These are phyloP conservation scores for Rhingia campestris DNA, from an alignment of 2,888 invertebrate genomes.

Conservation along the genomic window DNA sequence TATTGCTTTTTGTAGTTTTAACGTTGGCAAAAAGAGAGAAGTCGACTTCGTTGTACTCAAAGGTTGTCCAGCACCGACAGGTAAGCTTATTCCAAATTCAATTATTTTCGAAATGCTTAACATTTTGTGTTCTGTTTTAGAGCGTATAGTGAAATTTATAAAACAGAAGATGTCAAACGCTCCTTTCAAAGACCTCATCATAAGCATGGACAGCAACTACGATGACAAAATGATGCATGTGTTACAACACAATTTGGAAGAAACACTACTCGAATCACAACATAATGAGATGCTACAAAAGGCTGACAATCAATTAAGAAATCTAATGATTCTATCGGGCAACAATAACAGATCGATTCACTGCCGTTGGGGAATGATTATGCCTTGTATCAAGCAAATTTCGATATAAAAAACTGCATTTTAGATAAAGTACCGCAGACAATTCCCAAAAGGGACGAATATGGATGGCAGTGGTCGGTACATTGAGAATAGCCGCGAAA, in stretches of 20 bases:
- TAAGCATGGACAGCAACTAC: constrained; percentile 75
- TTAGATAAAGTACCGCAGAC: constrained; percentile 58
- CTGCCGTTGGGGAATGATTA: constrained; percentile 49
- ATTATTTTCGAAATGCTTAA: neutral
- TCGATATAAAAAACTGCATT: constrained; percentile 62
- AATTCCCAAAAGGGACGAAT: constrained; percentile 38
- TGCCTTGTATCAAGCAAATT: constrained; percentile 31
- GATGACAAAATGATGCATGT: constrained; percentile 55
- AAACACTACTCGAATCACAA: constrained; percentile 73
- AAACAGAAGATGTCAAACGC: constrained; percentile 66
- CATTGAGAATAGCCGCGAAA: constrained; percentile 67
- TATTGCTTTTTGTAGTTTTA: constrained; percentile 79
- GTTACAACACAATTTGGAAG: constrained; percentile 54
- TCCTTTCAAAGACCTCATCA: constrained; percentile 74
- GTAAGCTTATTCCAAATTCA: constrained; percentile 32
- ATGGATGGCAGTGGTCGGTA: constrained; percentile 59
- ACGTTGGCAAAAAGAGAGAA: constrained; percentile 76
- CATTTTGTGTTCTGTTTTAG: constrained; percentile 24
- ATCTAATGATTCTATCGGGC: constrained; percentile 75
- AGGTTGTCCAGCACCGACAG: constrained; percentile 81
- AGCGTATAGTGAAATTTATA: constrained; percentile 62
- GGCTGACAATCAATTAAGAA: constrained; percentile 77
- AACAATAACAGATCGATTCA: constrained; percentile 65
- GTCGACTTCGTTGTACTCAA: constrained; percentile 80
- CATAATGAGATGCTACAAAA: constrained; percentile 76